Conservation (phyloP, 1,140 invertebrate genomes). For the Varroa destructor region DNA sequence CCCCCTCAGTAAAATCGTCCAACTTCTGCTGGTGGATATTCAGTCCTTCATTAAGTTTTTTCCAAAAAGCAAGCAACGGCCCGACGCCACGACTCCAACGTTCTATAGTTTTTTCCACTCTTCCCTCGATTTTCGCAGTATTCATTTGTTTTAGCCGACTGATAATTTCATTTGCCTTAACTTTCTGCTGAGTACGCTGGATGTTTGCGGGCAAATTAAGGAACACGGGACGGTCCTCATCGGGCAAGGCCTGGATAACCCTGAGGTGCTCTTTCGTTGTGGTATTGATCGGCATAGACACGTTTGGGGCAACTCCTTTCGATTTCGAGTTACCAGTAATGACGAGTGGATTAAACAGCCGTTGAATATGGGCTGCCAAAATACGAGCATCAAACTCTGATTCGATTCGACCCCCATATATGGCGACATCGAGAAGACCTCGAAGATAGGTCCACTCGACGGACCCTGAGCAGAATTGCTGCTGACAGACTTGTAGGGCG, state of each 20-base stretch:
- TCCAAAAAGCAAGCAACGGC: constrained; percentile 59
- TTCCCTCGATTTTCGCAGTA: constrained; percentile 36
- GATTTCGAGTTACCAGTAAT: constrained; percentile 46
- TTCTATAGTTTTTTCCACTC: constrained; percentile 39
- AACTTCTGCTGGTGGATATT: constrained; percentile 39
- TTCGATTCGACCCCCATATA: constrained; percentile 77
- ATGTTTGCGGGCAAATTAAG: constrained; percentile 71
- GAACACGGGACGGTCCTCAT: constrained; percentile 53
- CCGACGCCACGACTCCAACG: constrained; percentile 50
- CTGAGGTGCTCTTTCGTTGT: constrained; percentile 48
- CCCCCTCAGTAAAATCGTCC: constrained; percentile 37
- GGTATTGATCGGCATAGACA: constrained; percentile 43
- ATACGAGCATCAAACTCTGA: constrained; percentile 61
- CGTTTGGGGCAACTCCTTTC: constrained; percentile 45
- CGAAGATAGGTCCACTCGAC: constrained; percentile 62
- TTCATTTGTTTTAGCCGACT: constrained; percentile 47
- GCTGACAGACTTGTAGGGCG: constrained; percentile 56
- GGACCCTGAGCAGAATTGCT: constrained; percentile 39
- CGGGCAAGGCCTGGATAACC: constrained; percentile 50
- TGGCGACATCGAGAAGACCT: constrained; percentile 62
- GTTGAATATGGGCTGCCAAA: constrained; percentile 56
- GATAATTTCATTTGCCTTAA: constrained; percentile 51
- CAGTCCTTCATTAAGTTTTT: constrained; percentile 53
- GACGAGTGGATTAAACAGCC: constrained; percentile 52
- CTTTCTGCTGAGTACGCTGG: constrained; percentile 59